Conservation (phyloP, 1,140 invertebrate genomes). For the Monochamus saltuarius region DNA sequence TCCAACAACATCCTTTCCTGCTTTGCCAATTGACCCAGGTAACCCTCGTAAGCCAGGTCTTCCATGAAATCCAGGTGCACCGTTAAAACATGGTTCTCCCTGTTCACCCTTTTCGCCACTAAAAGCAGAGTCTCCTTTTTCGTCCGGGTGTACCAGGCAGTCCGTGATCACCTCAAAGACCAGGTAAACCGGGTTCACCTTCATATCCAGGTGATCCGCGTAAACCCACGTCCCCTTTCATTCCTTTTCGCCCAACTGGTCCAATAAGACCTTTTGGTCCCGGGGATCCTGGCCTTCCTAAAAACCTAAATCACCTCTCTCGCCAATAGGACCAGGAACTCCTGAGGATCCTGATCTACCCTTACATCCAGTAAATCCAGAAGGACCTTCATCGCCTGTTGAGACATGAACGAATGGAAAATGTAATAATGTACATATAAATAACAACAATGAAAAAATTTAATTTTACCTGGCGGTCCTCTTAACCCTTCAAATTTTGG, state of each 20-base stretch:
- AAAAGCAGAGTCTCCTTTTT: slow-evolving; percentile 60
- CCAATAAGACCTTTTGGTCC: slow-evolving; percentile 59
- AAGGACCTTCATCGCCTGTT: slow-evolving; percentile 57
- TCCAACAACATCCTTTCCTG: slow-evolving; percentile 28
- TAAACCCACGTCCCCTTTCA: slow-evolving; percentile 57
- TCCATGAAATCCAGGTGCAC: slow-evolving; percentile 55
- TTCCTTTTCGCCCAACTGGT: slow-evolving; percentile 62
- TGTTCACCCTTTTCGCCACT: slow-evolving; percentile 68
- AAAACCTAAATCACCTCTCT: slow-evolving; percentile 56
- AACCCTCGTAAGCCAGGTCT: slow-evolving; percentile 33
- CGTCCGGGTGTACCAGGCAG: slow-evolving; percentile 55
- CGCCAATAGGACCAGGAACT: slow-evolving; percentile 50
- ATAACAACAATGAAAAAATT: not conserved
- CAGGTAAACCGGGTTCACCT: slow-evolving; percentile 60
- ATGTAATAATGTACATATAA: slow-evolving; percentile 2
- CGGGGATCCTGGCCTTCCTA: slow-evolving; percentile 57
- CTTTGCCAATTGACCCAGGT: slow-evolving; percentile 26
- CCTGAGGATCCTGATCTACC: slow-evolving; percentile 59
- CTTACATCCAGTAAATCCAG: slow-evolving; percentile 54
- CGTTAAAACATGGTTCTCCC: slow-evolving; percentile 60
- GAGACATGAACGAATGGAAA: slow-evolving; percentile 36
- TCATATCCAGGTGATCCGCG: slow-evolving; percentile 62
- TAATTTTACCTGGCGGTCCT: slow-evolving; percentile 58
- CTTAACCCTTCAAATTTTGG: slow-evolving; percentile 53
- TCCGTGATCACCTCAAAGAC: slow-evolving; percentile 57